These are phyloP conservation scores for Lordiphosa mommai DNA, from an alignment of 1,140 invertebrate species.

Conservation along the genomic window DNA sequence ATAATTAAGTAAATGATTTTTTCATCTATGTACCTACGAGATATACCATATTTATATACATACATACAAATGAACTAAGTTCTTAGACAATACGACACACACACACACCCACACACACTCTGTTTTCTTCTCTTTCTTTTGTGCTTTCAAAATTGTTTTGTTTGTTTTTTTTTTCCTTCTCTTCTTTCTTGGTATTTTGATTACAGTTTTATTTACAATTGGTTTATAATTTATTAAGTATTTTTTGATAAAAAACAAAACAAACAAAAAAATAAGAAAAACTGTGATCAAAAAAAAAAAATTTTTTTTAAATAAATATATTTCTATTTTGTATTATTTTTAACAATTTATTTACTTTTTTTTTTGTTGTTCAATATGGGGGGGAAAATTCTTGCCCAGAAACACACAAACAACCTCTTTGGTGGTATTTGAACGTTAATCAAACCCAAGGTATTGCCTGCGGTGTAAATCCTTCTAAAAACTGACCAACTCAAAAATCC, in stretches of 20 bases:
- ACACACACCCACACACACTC: no score
- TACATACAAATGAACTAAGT: conserved; percentile 54
- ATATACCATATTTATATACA: conserved; percentile 23
- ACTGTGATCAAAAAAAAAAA: conserved; percentile 49
- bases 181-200: conserved; percentile 48
- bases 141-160: conserved; percentile 1
- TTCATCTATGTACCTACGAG: conserved; percentile 15
- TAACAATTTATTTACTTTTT: conserved; percentile 25
- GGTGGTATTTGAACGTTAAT: conserved; percentile 34
- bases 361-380: conserved; percentile 19
- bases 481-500: not conserved
- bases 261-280: conserved; percentile 42
- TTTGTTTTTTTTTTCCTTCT: not conserved
- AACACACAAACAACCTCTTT: not conserved
- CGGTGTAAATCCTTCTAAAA: conserved; percentile 42
- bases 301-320: conserved; percentile 7
- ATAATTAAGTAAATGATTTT: conserved; percentile 4
- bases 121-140: conserved; percentile 4
- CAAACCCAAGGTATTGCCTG: conserved; percentile 44
- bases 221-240: conserved; percentile 47
- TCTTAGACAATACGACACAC: not conserved
- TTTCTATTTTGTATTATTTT: conserved; percentile 50
- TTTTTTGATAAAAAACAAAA: conserved; percentile 32
- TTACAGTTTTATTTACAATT: conserved; percentile 65
- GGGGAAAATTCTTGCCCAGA: no score